A percentile compares a stretch with the other conserved stretches of the same genome.
phyloP scores from a whole-genome alignment of 1,140 invertebrate genomes.

The Stegodyphus dumicola region DNA sequence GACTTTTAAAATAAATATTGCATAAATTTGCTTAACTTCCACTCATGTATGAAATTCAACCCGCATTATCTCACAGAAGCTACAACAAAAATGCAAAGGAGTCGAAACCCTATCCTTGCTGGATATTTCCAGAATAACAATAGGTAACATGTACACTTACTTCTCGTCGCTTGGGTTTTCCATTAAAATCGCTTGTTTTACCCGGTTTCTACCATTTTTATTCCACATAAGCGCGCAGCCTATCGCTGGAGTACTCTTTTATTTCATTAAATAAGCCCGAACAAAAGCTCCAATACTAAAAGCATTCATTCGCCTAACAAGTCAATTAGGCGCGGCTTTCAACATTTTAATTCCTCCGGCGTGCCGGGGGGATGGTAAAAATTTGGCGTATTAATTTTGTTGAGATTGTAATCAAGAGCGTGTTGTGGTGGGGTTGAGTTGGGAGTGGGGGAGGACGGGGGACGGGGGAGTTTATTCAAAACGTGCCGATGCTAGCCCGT shows the following conservation, averaged over 20 bases:
- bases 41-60: too few relatives aligned
- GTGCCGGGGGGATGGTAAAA: slow-evolving; percentile 34
- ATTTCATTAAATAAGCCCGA: slow-evolving; percentile 48
- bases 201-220: too few relatives aligned
- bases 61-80: too few relatives aligned
- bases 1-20: too few relatives aligned
- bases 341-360: slow-evolving; percentile 56
- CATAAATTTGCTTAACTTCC: too few relatives aligned
- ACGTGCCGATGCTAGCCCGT: slow-evolving; percentile 56
- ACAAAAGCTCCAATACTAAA: slow-evolving; percentile 53
- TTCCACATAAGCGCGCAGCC: too few relatives aligned
- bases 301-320: slow-evolving; percentile 58
- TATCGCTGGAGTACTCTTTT: slow-evolving; percentile 24
- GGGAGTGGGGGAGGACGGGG: background rate
- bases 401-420: slow-evolving; percentile 61
- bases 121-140: too few relatives aligned
- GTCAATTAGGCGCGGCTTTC: slow-evolving; percentile 59
- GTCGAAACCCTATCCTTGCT: too few relatives aligned
- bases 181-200: too few relatives aligned
- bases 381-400: slow-evolving; percentile 61
- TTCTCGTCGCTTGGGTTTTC: too few relatives aligned
- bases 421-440: background rate
- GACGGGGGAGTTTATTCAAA: slow-evolving; percentile 39
- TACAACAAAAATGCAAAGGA: too few relatives aligned
- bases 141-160: too few relatives aligned